Percentiles rank a stretch among this genome's conserved stretches.
Evolutionary conservation across 2,113 vertebrate species (phyloP).

Genomic region (Riparia riparia): DNA sequence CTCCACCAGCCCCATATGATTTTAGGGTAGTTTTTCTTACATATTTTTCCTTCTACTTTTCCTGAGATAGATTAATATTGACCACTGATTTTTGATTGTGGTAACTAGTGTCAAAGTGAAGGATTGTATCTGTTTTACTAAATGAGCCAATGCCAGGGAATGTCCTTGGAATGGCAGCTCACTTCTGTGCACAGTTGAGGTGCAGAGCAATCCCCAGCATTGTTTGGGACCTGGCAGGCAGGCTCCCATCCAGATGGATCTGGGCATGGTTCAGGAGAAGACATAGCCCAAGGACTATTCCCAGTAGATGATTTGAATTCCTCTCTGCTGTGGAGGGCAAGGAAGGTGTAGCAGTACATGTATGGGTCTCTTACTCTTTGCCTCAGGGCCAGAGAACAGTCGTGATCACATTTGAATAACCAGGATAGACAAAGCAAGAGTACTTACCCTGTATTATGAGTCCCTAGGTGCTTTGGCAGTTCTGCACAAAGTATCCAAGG

Average conservation of each 20-base stretch:
- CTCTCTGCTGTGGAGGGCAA: background rate
- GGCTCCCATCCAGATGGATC: background rate
- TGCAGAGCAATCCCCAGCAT: background rate
- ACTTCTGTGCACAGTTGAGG: accelerated
- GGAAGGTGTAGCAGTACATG: background rate
- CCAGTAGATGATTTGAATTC: background rate
- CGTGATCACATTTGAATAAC: background rate
- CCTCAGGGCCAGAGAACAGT: background rate
- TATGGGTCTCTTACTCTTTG: background rate
- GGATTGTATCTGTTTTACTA: background rate
- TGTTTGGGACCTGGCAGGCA: background rate
- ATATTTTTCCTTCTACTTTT: background rate
- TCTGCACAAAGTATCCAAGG: background rate
- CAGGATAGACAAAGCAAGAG: background rate
- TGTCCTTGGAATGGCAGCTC: background rate
- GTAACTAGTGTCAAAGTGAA: background rate
- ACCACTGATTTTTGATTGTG: background rate
- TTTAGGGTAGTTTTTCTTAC: background rate
- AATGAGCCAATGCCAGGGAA: background rate
- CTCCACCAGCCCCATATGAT: background rate
- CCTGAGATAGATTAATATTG: background rate
- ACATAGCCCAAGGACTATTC: background rate
- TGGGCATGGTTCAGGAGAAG: background rate
- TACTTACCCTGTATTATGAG: background rate
- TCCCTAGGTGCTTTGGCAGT: background rate